Evolutionary conservation across 2,888 invertebrate genomes (phyloP).

Genomic region (Fabriciana adippe): DNA sequence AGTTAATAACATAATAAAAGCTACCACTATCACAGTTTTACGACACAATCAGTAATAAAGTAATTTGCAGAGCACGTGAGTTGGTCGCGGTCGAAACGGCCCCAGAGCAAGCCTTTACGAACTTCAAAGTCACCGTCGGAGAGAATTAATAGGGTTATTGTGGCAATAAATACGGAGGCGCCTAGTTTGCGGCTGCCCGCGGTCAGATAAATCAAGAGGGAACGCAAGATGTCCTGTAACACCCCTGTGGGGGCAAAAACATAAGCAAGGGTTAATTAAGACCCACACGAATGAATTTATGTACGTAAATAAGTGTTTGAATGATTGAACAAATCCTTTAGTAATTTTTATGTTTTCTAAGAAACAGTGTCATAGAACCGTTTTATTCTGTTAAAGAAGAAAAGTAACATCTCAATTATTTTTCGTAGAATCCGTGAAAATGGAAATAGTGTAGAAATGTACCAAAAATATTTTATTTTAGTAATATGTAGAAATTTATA

Average conservation of each 20-base stretch:
- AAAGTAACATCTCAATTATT: too few species aligned
- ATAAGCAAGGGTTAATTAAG: slow-evolving; percentile 33
- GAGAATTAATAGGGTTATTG: slow-evolving; percentile 80
- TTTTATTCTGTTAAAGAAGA: too few species aligned
- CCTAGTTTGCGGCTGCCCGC: slow-evolving; percentile 71
- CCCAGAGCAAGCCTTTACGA: slow-evolving; percentile 44
- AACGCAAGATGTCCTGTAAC: slow-evolving; percentile 66
- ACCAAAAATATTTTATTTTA: neutral
- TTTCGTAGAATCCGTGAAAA: too few species aligned
- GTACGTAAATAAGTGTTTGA: neutral
- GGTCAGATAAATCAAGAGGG: slow-evolving; percentile 77
- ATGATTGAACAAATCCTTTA: neutral
- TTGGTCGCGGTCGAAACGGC: slow-evolving; percentile 37
- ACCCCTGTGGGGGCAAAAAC: slow-evolving; percentile 36
- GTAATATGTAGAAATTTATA: neutral
- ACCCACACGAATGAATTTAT: slow-evolving; percentile 7
- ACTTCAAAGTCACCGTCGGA: slow-evolving; percentile 66
- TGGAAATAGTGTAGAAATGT: too few species aligned
- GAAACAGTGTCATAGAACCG: too few species aligned
- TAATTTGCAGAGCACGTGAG: slow-evolving; percentile 42
- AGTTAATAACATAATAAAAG: slow-evolving; percentile 28
- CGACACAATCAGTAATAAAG: slow-evolving; percentile 40
- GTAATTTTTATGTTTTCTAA: too few species aligned
- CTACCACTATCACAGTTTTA: slow-evolving; percentile 23
- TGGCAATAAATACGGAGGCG: slow-evolving; percentile 78